Base-by-base conservation (phyloP, 1,140 invertebrate genomes). In the Aphelinus certus region DNA sequence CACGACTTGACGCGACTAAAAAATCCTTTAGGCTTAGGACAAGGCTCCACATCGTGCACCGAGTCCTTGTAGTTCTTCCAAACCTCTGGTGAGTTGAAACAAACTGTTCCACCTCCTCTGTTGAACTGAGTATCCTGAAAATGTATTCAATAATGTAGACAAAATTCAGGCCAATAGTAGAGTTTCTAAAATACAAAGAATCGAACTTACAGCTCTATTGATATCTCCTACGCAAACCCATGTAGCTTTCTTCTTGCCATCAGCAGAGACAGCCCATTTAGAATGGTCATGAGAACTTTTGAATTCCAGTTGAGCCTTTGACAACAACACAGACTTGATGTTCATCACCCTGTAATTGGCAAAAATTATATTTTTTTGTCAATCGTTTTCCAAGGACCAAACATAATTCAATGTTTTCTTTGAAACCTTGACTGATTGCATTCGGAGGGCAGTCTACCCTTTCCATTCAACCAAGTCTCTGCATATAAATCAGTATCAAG, bases 151-250 rank as follows among this genome's bases (percentile, higher is more conserved):
- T 61, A 61, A 53, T 66, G 65, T 46, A 63, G 70, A 70, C n/a
- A 60, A 42, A 57, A 71, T 51, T 74, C 3, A n/a, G 77, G 65
- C 72, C 75, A 61, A 71, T 26, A 26, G 26, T 26, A 26, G 26
- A 26, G 26, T 26, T 26, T 26, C 26, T 26, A 26, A 26, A 26
- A 26, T 26, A 26, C 46, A 62, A 63, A 58, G 53, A 68, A 63
- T 63, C 63, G 62, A 53, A 86, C 86, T 89, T 86, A 95, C 94
- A 85, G 94, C 93, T 90, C 97, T 90, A 84, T 98, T 98, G 43
- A 98, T 96, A 84, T 98, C 97, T 9, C 95, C 96, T 10, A 98
- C 91, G 83, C 97, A 98, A 72, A 93, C 90, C 94, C 94, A 97
- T 61, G 89, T 89, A 55, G 87, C 83, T 79, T 87, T 84, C 82